Percentiles rank a stretch among this genome's conserved stretches.
Conservation (phyloP, 92 coral and sea anemone species). For the Palythoa heliodiscus region DNA sequence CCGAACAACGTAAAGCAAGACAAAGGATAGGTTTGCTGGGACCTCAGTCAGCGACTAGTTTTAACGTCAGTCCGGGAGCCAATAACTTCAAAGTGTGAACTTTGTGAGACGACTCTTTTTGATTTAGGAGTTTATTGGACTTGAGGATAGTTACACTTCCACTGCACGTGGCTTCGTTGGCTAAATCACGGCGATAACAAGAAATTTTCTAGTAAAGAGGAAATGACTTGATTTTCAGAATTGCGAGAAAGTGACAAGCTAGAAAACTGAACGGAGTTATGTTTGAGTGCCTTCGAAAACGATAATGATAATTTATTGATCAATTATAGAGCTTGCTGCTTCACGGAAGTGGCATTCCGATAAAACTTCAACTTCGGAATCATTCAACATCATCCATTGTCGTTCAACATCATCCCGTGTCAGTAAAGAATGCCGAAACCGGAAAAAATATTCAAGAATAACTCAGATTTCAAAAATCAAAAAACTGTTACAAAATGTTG, state of each 20-base stretch:
- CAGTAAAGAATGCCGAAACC: not conserved
- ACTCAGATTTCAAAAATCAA: too few species aligned
- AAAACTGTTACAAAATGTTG: too few species aligned
- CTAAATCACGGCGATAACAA: not conserved
- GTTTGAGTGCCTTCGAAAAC: not conserved
- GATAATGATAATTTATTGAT: not conserved
- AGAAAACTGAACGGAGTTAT: slow-evolving; percentile 19
- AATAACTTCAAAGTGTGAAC: slow-evolving; percentile 70
- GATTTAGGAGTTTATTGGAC: not conserved
- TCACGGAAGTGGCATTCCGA: not conserved
- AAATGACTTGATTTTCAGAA: not conserved
- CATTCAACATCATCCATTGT: not conserved
- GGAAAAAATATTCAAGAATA: too few species aligned
- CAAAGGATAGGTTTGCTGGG: slow-evolving; percentile 89
- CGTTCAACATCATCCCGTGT: not conserved
- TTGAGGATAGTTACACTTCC: not conserved
- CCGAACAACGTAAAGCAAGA: slow-evolving; percentile 96
- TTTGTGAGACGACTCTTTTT: not conserved
- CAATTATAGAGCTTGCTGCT: not conserved
- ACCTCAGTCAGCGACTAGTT: slow-evolving; percentile 61
- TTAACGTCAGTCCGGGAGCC: slow-evolving; percentile 42
- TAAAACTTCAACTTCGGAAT: not conserved
- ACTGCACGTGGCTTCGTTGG: not conserved
- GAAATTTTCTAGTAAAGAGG: too few species aligned
- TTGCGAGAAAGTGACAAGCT: not conserved